Evolutionary conservation across 1,140 invertebrate species (phyloP).

Genomic region (Holcopasites calliopsidis): DNA sequence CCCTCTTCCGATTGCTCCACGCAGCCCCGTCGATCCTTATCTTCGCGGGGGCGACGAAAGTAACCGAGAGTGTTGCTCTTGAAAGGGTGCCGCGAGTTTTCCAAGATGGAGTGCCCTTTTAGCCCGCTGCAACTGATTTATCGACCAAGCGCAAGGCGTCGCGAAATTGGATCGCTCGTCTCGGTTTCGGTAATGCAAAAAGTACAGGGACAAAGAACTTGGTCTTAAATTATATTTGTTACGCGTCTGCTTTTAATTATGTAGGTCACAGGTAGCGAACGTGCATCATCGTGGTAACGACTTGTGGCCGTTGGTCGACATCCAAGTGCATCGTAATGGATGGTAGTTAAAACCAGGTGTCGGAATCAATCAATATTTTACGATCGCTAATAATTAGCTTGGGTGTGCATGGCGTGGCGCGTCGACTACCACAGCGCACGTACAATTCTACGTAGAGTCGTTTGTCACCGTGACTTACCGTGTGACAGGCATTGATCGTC

Average conservation of each 20-base stretch:
- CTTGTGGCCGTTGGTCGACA: constrained; percentile 24
- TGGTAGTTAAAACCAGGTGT: constrained; percentile 62
- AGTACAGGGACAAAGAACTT: background rate
- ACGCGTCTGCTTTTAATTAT: constrained; percentile 28
- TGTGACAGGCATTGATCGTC: constrained; percentile 20
- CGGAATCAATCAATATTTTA: constrained; percentile 70
- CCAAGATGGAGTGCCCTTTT: constrained; percentile 47
- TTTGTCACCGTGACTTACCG: constrained; percentile 44
- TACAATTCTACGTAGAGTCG: constrained; percentile 19
- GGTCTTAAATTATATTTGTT: constrained; percentile 27
- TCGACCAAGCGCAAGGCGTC: background rate
- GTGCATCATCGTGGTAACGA: constrained; percentile 36
- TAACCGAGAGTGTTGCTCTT: constrained; percentile 10
- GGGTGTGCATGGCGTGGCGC: constrained; percentile 35
- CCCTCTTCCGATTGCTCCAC: constrained; percentile 41
- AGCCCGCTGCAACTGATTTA: constrained; percentile 55
- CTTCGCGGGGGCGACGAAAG: constrained; percentile 36
- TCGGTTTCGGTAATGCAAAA: background rate
- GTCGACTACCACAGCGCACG: constrained; percentile 36
- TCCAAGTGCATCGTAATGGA: constrained; percentile 43
- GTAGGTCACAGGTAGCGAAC: background rate
- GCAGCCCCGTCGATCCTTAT: constrained; percentile 55
- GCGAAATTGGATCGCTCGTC: no score
- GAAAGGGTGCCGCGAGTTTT: constrained; percentile 48
- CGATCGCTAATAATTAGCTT: constrained; percentile 64